A percentile compares a stretch with the other conserved stretches of the same genome.
phyloP scores from a whole-genome alignment of 2,797 vertebrate species.

The Avahi laniger region DNA sequence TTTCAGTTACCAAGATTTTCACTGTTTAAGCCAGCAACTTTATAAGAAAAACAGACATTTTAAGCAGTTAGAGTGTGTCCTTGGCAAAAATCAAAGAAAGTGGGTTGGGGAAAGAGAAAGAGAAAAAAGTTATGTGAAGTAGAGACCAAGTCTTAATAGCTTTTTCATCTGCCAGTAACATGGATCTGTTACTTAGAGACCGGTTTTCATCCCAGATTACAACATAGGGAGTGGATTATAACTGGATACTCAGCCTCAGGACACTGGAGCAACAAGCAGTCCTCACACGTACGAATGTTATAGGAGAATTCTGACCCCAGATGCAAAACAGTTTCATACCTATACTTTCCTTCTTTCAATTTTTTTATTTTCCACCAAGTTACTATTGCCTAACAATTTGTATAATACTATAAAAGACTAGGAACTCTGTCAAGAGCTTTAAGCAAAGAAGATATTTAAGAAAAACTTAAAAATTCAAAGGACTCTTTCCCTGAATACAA shows the following conservation, averaged over 20 bases:
- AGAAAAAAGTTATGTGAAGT: neutral
- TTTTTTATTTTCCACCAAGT: neutral
- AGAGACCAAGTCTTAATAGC: neutral
- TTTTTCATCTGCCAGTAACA: neutral
- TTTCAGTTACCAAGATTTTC: neutral
- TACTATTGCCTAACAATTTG: neutral
- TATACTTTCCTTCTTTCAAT: neutral
- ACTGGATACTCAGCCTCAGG: neutral
- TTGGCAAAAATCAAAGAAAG: neutral
- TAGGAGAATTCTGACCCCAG: neutral
- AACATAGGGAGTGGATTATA: neutral
- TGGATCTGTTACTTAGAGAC: neutral
- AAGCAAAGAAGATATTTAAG: neutral
- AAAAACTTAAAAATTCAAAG: neutral
- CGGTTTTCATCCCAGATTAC: neutral
- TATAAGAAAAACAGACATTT: neutral
- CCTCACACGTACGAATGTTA: neutral
- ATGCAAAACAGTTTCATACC: neutral
- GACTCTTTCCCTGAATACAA: neutral
- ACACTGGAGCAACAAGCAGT: neutral
- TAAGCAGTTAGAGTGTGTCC: neutral
- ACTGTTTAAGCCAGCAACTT: neutral
- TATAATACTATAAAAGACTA: neutral
- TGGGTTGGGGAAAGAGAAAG: neutral
- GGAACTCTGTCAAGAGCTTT: neutral